Conservation (phyloP, 2,113 vertebrate genomes). For the Seriola dumerili region DNA sequence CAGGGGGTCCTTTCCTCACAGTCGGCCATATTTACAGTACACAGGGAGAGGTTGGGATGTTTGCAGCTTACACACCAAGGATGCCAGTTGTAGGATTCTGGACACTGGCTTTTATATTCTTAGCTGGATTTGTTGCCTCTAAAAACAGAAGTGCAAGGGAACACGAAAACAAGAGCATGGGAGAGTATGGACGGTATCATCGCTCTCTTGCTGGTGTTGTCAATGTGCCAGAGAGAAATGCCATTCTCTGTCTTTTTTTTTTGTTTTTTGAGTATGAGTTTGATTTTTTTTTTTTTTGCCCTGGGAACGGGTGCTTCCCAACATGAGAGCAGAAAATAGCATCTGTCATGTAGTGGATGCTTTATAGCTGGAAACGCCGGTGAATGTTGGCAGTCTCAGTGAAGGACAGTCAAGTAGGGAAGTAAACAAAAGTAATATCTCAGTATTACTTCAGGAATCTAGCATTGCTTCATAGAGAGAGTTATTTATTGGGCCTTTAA, state of each 20-base stretch:
- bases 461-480: background rate
- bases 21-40: slow-evolving; percentile 27
- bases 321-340: slow-evolving; percentile 54
- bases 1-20: slow-evolving; percentile 27
- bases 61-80: background rate
- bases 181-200: slow-evolving; percentile 69
- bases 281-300: slow-evolving; percentile 25
- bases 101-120: slow-evolving; percentile 47
- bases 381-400: background rate
- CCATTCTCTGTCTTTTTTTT: slow-evolving; percentile 49
- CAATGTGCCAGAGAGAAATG: slow-evolving; percentile 62
- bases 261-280: background rate
- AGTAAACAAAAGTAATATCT: background rate
- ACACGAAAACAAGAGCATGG: slow-evolving; percentile 62
- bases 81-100: slow-evolving; percentile 30
- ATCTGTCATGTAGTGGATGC: slow-evolving; percentile 37
- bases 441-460: background rate
- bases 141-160: slow-evolving; percentile 70
- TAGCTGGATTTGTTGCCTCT: slow-evolving; percentile 68
- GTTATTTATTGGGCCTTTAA: background rate
- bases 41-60: background rate
- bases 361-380: slow-evolving; percentile 35
- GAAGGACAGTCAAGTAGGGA: background rate
- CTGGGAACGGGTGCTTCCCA: slow-evolving; percentile 64
- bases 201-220: slow-evolving; percentile 59